Evolutionary conservation across 2,888 invertebrate genomes (phyloP).

Genomic region (Anaspis maculata): DNA sequence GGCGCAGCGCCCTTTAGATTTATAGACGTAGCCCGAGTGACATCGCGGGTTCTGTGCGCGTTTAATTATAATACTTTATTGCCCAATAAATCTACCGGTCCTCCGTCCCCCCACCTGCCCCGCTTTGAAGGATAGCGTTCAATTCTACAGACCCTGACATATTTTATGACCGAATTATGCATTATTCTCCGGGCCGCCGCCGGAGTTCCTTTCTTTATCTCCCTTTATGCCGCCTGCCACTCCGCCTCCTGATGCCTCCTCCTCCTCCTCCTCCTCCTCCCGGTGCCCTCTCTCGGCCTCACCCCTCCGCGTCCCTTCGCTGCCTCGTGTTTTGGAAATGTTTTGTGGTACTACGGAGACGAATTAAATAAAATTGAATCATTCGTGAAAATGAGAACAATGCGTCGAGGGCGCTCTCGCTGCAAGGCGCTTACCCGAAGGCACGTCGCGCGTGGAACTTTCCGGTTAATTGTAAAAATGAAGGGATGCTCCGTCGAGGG

Average conservation of each 20-base stretch:
- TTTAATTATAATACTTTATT: conserved; percentile 76
- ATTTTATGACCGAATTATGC: conserved; percentile 64
- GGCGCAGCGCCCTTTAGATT: conserved; percentile 42
- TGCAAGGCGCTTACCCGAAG: too few relatives aligned
- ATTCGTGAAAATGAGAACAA: conserved; percentile 16
- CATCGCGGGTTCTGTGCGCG: conserved; percentile 48
- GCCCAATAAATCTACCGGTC: conserved; percentile 62
- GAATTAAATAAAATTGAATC: conserved; percentile 28
- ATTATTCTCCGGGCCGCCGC: conserved; percentile 36
- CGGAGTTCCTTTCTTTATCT: conserved; percentile 24
- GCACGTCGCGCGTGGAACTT: too few relatives aligned
- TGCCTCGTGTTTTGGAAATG: conserved; percentile 24
- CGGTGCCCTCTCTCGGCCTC: not conserved
- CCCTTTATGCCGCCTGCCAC: conserved; percentile 19
- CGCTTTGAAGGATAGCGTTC: conserved; percentile 57
- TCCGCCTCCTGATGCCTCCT: conserved; percentile 10
- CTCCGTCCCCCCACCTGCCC: conserved; percentile 41
- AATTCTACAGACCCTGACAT: conserved; percentile 57
- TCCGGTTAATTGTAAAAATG: too few relatives aligned
- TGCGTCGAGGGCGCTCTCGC: too few relatives aligned
- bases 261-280: not conserved
- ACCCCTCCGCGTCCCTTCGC: conserved; percentile 13
- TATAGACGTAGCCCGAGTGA: conserved; percentile 45
- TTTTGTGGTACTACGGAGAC: conserved; percentile 29
- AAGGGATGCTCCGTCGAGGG: too few relatives aligned